These are phyloP conservation scores for Scolanthus callimorphus DNA, from an alignment of 92 coral and sea anemone genomes.

Conservation along the genomic window DNA sequence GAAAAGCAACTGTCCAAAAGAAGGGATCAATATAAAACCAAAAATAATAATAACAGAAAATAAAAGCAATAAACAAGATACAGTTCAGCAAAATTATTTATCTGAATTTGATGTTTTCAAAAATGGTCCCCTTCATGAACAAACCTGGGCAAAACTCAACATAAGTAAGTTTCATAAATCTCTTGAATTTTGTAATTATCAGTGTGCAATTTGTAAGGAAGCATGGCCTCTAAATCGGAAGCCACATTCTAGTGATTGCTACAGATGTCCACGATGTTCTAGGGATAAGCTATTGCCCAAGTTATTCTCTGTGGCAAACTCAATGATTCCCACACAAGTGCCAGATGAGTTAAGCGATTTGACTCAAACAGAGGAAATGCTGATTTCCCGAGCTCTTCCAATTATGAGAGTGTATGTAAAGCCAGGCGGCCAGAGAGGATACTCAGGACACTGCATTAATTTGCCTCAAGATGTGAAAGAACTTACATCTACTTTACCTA, in stretches of 20 bases:
- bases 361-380: constrained; percentile 36
- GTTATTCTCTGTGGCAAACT: constrained; percentile 43
- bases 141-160: constrained; percentile 56
- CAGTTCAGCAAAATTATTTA: constrained; percentile 21
- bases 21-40: constrained; percentile 11
- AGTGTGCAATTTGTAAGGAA: constrained; percentile 51
- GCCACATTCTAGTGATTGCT: constrained; percentile 28
- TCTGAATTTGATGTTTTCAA: constrained; percentile 39
- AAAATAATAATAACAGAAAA: constrained; percentile 2
- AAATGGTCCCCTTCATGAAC: constrained; percentile 59
- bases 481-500: constrained; percentile 38
- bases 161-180: constrained; percentile 56
- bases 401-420: constrained; percentile 53
- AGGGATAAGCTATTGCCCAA: constrained; percentile 37
- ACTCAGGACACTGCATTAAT: constrained; percentile 54
- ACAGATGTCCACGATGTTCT: constrained; percentile 44
- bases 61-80: constrained; percentile 10
- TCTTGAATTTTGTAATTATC: constrained; percentile 24
- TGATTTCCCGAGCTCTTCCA: constrained; percentile 40
- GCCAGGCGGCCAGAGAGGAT: constrained; percentile 59
- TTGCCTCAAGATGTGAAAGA: no score
- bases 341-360: constrained; percentile 40
- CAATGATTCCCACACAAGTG: constrained; percentile 47
- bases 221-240: constrained; percentile 54
- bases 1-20: constrained; percentile 16